Percentiles rank a stretch among this genome's conserved stretches.
Conservation (phyloP, 2,797 vertebrate genomes). For the Mormyrops boulengeri region DNA sequence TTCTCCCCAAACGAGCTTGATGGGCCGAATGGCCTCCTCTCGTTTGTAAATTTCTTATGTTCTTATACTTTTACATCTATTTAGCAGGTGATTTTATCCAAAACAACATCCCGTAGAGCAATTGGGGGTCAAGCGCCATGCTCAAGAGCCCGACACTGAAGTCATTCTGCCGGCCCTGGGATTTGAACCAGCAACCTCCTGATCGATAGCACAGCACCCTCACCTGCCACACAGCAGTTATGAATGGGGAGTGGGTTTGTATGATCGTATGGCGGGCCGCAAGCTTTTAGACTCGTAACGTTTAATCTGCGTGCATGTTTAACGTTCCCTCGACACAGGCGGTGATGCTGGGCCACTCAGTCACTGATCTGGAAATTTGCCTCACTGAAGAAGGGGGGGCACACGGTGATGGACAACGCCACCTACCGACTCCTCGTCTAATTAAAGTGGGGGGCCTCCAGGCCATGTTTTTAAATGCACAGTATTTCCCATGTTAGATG, state of each 20-base stretch:
- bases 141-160: no score
- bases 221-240: not conserved
- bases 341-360: not conserved
- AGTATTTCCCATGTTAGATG: slow-evolving; percentile 19
- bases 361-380: not conserved
- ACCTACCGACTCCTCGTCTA: not conserved
- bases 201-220: not conserved
- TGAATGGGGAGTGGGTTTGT: not conserved
- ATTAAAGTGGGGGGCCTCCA: slow-evolving; percentile 24
- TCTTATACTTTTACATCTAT: not conserved
- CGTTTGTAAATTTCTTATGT: no score
- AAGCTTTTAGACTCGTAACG: not conserved
- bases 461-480: slow-evolving; percentile 19
- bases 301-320: not conserved
- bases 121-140: no score
- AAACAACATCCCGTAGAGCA: no score
- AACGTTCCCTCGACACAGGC: not conserved
- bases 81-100: not conserved
- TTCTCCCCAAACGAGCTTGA: no score
- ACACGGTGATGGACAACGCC: not conserved
- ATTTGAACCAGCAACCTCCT: not conserved
- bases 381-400: not conserved
- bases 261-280: not conserved
- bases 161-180: not conserved
- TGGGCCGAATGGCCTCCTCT: no score